A percentile compares a stretch with the other conserved stretches of the same genome.
Evolutionary conservation across 92 coral and sea anemone genomes (phyloP).

Genomic region (Porites evermanni): DNA sequence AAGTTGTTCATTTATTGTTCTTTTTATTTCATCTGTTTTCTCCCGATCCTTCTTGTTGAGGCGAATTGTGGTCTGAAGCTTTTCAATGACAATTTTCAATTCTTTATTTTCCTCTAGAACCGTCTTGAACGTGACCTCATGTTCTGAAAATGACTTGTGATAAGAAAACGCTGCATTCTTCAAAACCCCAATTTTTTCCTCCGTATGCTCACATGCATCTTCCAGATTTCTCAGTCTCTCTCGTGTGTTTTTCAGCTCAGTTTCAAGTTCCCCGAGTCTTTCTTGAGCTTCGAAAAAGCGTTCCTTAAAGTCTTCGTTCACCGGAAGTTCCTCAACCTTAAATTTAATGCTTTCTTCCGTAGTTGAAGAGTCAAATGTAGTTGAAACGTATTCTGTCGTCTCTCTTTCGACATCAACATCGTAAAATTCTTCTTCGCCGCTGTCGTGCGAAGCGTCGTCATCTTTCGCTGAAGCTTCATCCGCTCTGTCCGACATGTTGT

Average conservation of each 20-base stretch:
- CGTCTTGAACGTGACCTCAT: constrained; percentile 64
- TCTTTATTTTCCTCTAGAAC: constrained; percentile 67
- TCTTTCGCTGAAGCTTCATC: constrained; percentile 11
- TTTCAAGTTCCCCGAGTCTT: constrained; percentile 74
- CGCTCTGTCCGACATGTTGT: constrained; percentile 34
- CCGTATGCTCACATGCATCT: constrained; percentile 78
- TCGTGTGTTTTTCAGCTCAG: constrained; percentile 77
- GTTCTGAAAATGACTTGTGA: constrained; percentile 62
- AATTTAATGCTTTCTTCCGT: constrained; percentile 40
- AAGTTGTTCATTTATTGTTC: constrained; percentile 43
- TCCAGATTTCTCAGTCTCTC: constrained; percentile 71
- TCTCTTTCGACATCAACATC: constrained; percentile 25
- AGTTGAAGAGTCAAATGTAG: constrained; percentile 7
- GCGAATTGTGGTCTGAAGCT: constrained; percentile 51
- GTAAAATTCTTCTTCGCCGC: constrained; percentile 6
- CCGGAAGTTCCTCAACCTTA: constrained; percentile 38
- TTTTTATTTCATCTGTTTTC: constrained; percentile 60
- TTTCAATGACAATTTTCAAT: constrained; percentile 57
- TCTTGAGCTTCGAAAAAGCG: constrained; percentile 77
- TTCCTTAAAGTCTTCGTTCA: constrained; percentile 50
- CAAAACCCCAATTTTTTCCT: constrained; percentile 72
- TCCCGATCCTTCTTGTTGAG: constrained; percentile 59
- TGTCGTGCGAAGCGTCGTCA: constrained; percentile 15
- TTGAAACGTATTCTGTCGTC: constrained; percentile 26
- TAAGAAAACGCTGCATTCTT: constrained; percentile 73